Evolutionary conservation across 2,113 vertebrate species (phyloP).

Genomic region (Periophthalmodon schlosseri): DNA sequence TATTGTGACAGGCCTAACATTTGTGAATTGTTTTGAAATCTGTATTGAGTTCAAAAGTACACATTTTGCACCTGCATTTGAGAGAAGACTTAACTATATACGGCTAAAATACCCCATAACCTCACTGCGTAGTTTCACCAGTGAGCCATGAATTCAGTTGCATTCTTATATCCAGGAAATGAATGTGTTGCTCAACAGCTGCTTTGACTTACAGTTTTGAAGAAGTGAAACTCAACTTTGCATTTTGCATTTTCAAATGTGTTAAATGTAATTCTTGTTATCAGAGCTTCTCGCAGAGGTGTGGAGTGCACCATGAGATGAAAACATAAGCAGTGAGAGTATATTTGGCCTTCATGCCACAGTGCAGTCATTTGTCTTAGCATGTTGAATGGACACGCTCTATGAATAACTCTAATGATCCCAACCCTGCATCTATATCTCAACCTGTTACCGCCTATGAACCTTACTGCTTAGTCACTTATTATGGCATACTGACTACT

Average conservation of each 20-base stretch:
- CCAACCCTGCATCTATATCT: slow-evolving; percentile 28
- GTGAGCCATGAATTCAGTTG: background rate
- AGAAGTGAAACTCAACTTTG: background rate
- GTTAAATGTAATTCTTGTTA: background rate
- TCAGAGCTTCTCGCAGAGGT: slow-evolving; percentile 24
- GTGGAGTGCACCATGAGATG: background rate
- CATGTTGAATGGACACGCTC: slow-evolving; percentile 38
- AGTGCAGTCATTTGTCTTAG: slow-evolving; percentile 63
- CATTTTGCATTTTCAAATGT: background rate
- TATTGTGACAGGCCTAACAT: too few relatives aligned
- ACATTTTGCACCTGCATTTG: too few relatives aligned
- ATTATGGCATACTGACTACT: background rate
- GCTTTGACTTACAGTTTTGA: background rate
- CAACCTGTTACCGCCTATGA: background rate
- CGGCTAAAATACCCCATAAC: too few relatives aligned
- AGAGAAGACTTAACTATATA: too few relatives aligned
- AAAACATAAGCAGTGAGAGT: slow-evolving; percentile 38
- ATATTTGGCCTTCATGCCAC: slow-evolving; percentile 58
- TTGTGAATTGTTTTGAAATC: too few relatives aligned
- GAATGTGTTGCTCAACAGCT: background rate
- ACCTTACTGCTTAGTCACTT: background rate
- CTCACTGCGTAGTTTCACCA: background rate
- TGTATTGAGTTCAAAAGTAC: too few relatives aligned
- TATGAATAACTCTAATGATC: slow-evolving; percentile 51
- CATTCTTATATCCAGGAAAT: background rate